A percentile compares a stretch with the other conserved stretches of the same genome.
These are phyloP conservation scores for Aphaenogaster ashmeadi DNA, from an alignment of 1,140 invertebrate genomes.

Conservation along the genomic window DNA sequence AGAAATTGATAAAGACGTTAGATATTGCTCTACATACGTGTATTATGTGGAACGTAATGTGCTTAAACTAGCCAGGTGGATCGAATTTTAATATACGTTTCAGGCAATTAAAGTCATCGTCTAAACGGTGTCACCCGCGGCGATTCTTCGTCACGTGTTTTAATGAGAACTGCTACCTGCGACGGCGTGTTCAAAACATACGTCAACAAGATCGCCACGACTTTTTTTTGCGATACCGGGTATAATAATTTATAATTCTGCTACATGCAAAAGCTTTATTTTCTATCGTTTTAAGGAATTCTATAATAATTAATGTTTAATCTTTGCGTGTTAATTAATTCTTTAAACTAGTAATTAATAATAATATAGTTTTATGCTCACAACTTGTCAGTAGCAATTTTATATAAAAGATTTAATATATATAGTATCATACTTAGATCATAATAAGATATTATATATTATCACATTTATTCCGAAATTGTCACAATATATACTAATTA, in stretches of 20 bases:
- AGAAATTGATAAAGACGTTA: slow-evolving; percentile 6
- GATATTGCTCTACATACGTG: neutral
- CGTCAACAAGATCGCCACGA: slow-evolving; percentile 18
- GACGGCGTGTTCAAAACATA: slow-evolving; percentile 15
- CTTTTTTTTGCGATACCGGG: neutral
- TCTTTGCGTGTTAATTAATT: neutral
- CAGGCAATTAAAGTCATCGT: slow-evolving; percentile 73
- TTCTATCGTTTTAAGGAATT: neutral
- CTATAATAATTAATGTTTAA: neutral
- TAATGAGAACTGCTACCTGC: slow-evolving; percentile 57
- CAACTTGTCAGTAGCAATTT: neutral
- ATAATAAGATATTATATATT: too few relatives aligned
- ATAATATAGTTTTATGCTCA: neutral
- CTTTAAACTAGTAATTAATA: neutral
- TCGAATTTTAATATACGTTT: slow-evolving; percentile 75
- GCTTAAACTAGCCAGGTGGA: neutral
- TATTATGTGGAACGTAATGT: neutral
- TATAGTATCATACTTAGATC: neutral
- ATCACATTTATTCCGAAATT: neutral
- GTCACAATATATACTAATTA: neutral
- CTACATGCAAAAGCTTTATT: neutral
- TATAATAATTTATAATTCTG: slow-evolving; percentile 5
- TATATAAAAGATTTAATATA: slow-evolving; percentile 12
- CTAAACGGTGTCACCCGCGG: slow-evolving; percentile 78
- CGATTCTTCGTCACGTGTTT: slow-evolving; percentile 65